Conservation (phyloP, 2,888 invertebrate genomes). For the Chalcosyrphus nemorum region DNA sequence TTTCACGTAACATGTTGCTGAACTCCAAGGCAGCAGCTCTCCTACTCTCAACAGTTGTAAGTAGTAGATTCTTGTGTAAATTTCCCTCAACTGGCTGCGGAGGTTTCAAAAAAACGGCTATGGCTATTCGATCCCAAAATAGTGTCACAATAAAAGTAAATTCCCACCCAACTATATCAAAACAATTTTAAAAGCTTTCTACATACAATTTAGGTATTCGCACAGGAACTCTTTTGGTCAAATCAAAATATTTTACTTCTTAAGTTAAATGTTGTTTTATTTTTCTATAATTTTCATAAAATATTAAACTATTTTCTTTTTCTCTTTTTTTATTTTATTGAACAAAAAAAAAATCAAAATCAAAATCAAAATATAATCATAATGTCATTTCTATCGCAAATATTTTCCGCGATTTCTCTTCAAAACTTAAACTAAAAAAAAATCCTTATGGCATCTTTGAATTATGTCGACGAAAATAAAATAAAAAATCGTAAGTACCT, state of each 20-base stretch:
- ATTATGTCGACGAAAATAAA: slow-evolving; percentile 36
- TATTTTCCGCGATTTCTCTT: slow-evolving; percentile 51
- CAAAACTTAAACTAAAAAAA: slow-evolving; percentile 37
- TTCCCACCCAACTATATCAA: no score
- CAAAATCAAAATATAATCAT: slow-evolving; percentile 32
- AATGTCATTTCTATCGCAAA: slow-evolving; percentile 53
- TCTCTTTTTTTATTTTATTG: slow-evolving; percentile 63
- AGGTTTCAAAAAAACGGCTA: no score
- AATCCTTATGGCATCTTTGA: slow-evolving; percentile 43
- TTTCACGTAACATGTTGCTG: no score
- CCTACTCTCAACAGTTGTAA: no score
- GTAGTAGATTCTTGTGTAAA: no score
- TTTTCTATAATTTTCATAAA: slow-evolving; percentile 20
- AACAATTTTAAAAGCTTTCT: neutral
- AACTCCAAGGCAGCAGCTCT: no score
- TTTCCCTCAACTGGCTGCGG: neutral
- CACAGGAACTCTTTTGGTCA: neutral
- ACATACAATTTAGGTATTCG: neutral
- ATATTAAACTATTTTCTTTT: slow-evolving; percentile 63
- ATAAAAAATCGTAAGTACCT: slow-evolving; percentile 68
- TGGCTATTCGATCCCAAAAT: neutral
- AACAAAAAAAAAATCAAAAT: slow-evolving; percentile 29
- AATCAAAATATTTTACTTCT: slow-evolving; percentile 4
- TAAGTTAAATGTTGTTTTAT: slow-evolving; percentile 21
- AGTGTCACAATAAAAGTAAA: no score